Evolutionary conservation across 2,113 vertebrate genomes (phyloP), one percentile per base, ranked within the genome.

Genomic region (Aplodontia rufa): DNA sequence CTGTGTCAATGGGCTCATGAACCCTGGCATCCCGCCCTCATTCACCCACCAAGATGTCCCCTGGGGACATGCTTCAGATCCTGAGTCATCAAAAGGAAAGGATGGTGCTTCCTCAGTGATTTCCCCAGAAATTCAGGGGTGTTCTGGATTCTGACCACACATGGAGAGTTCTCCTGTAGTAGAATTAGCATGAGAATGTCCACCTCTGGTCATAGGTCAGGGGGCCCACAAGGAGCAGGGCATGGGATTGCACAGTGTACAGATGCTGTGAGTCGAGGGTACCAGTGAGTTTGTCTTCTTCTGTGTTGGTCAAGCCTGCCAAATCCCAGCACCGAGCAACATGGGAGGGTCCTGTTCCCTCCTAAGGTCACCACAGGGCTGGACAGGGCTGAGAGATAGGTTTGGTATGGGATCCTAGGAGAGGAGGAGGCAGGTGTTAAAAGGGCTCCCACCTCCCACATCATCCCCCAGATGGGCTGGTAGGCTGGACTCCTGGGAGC

Each of bases 261-360:
- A 0, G 0, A 6, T 2, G 22, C 26, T 78, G 74, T 51, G 74
- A 30, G 26, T 42, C 26, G 42, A 3, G 2, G 3, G 45, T 40
- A 55, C 3, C 11, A 53, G 69, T 62, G 35, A 45, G 22, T 1
- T 6, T 55, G 53, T 55, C 13, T 6, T 55, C 53, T 55, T 55
- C 11, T 55, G 35, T 28, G 1, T 82, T 14, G 1, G 20, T 64
- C 40, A 20, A 64, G 6, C 1, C 2, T 58, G 24, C 8, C 1
- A 35, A 3, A 49, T 55, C 4, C 0, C 0, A 0, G 1, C 17
- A 1, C 2, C 37, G 87, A 64, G 8, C 16, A 35, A 66, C n/a
- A 1, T 1, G 13, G 37, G n/a, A 72, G 37, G 69, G 69, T 72
- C 37, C 40, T 24, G 19, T 24, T 72, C 20, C n/a, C 9, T 42